A percentile compares a stretch with the other conserved stretches of the same genome.
Conservation (phyloP, 2,888 invertebrate genomes). For the Latheticus oryzae region DNA sequence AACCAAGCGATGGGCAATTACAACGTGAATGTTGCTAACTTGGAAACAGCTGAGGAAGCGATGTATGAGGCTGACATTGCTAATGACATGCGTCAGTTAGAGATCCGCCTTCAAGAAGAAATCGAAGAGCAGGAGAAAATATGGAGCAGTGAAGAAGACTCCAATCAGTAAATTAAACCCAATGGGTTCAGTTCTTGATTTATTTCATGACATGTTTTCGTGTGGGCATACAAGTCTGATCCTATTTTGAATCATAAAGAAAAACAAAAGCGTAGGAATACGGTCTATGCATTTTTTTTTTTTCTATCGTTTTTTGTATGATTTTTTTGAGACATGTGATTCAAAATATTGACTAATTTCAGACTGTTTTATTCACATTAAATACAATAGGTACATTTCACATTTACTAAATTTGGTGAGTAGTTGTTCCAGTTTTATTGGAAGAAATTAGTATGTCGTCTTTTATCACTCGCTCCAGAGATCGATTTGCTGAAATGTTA, state of each 20-base stretch:
- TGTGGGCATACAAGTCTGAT: slow-evolving; percentile 41
- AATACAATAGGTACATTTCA: slow-evolving; percentile 57
- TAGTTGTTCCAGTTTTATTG: slow-evolving; percentile 67
- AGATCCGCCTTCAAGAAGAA: slow-evolving; percentile 75
- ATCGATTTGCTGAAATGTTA: slow-evolving; percentile 54
- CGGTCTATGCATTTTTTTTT: slow-evolving; percentile 23
- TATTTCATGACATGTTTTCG: slow-evolving; percentile 46
- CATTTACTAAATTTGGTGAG: slow-evolving; percentile 54
- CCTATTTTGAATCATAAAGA: slow-evolving; percentile 40
- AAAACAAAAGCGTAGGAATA: slow-evolving; percentile 15
- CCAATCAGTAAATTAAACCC: slow-evolving; percentile 63
- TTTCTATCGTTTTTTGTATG: slow-evolving; percentile 25
- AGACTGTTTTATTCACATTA: slow-evolving; percentile 57
- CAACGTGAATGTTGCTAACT: slow-evolving; percentile 50
- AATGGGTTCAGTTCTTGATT: slow-evolving; percentile 60
- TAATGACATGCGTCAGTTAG: slow-evolving; percentile 75
- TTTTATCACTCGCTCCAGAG: slow-evolving; percentile 40
- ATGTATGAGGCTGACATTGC: slow-evolving; percentile 75
- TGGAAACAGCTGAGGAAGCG: slow-evolving; percentile 66
- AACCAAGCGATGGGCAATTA: slow-evolving; percentile 56
- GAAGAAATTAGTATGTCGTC: slow-evolving; percentile 52
- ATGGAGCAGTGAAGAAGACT: slow-evolving; percentile 72
- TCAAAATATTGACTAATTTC: slow-evolving; percentile 47
- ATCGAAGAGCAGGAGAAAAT: slow-evolving; percentile 73
- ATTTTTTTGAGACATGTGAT: slow-evolving; percentile 46